Base-by-base conservation (phyloP, 92 coral and sea anemone species). In the Hydrozoanthus gracilis region DNA sequence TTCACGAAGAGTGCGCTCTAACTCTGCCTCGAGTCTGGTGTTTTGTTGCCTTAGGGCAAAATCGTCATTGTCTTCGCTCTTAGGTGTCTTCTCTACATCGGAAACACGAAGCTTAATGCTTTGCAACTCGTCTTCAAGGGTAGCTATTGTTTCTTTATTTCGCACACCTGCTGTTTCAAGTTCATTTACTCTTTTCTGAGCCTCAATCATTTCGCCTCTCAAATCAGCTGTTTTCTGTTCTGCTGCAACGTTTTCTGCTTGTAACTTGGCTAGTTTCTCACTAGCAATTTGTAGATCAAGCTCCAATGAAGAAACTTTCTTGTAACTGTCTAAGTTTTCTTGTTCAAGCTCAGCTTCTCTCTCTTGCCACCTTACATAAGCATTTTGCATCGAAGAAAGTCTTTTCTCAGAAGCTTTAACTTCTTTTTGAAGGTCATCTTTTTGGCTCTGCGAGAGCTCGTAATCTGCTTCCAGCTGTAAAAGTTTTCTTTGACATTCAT, bases 391-490 rank as follows among this genome's bases (percentile, higher is more conserved):
- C 12, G 87, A 72, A 10, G 91, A 88, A 58, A 95, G 82, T 69
- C 90, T 89, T 52, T 91, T 92, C 78, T 95, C 89, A 48, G 90
- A 52, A 73, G 84, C 87, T 51, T 79, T 77, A 9, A 91, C 87
- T 65, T 95, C 98, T 60, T 90, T 95, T 68, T 80, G 91, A 0
- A 89, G 84, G 76, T 93, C 95, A 39, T 67, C 88, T 12, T 80
- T 90, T 88, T 93, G 92, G 62, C 89, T 86, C 71, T 93, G 90
- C 50, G 78, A 65, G 44, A 92, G 85, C 86, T 95, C 95, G 78
- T 87, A 90, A 17, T 90, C 95, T 44, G 99, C 96, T 64, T 95
- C 95, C 17, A 91, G 51, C 52, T 92, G 90, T 11, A 90, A 89
- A 62, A 87, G 14, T 78, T 87, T 87, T 68, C 88, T 83, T 14